Percentiles rank a stretch among this genome's conserved stretches.
Conservation (phyloP, 2,797 vertebrate genomes). For the Bufotes viridis region DNA sequence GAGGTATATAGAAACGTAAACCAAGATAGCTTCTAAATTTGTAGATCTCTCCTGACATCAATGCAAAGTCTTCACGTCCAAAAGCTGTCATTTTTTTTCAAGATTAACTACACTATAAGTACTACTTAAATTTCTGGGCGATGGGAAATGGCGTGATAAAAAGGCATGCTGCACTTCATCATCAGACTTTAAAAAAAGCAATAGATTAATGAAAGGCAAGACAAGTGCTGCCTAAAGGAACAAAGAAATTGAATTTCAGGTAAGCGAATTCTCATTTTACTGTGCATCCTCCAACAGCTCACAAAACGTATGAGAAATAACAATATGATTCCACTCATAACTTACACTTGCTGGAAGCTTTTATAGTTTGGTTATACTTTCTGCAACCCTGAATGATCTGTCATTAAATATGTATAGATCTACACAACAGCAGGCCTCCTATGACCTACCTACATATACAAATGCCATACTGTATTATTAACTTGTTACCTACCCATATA, state of each 20-base stretch:
- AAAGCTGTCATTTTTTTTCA: not conserved
- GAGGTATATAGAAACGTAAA: not conserved
- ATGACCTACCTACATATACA: not conserved
- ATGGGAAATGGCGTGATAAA: not conserved
- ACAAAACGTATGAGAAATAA: constrained; percentile 6
- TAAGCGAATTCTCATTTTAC: constrained; percentile 20
- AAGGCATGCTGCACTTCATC: constrained; percentile 7
- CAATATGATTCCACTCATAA: constrained; percentile 2
- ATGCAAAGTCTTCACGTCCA: not conserved
- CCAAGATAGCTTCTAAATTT: not conserved
- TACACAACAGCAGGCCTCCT: not conserved
- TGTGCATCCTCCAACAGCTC: not conserved
- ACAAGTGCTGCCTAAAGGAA: not conserved
- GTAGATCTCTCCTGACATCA: not conserved
- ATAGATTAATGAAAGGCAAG: not conserved
- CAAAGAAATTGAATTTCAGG: constrained; percentile 25
- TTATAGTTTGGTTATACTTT: not conserved
- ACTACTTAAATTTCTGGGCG: not conserved
- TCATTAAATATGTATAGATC: not conserved
- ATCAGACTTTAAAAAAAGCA: not conserved
- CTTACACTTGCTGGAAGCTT: not conserved
- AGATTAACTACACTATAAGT: not conserved
- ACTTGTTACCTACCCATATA: not conserved
- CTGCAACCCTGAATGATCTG: not conserved
- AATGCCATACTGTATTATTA: not conserved